phyloP scores from a whole-genome alignment of 2,888 invertebrate species.

The Aphidius colemani region DNA sequence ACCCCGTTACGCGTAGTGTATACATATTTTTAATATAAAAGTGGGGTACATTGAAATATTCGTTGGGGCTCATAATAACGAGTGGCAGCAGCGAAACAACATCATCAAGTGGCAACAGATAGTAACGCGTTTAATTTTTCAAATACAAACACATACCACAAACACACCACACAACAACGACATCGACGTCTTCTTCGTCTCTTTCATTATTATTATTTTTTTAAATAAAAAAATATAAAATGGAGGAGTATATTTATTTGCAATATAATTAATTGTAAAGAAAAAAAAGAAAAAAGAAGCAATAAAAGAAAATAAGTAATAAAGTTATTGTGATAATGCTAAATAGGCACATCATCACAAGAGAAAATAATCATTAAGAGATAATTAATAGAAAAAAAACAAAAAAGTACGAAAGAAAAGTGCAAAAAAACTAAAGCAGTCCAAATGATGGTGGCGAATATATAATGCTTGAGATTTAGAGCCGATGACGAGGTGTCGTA shows the following conservation, averaged over 20 bases:
- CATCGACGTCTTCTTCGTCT: constrained; percentile 14
- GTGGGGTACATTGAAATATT: constrained; percentile 7
- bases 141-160: not conserved
- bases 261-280: not conserved
- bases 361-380: not conserved
- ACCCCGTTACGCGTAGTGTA: constrained; percentile 29
- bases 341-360: not conserved
- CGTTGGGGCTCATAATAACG: constrained; percentile 14
- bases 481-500: constrained; percentile 43
- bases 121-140: not conserved
- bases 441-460: constrained; percentile 35
- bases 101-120: constrained; percentile 12
- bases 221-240: constrained; percentile 16
- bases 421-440: constrained; percentile 24
- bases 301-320: too few relatives aligned
- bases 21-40: not conserved
- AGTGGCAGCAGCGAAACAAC: constrained; percentile 17
- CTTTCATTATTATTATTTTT: not conserved
- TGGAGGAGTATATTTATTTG: not conserved
- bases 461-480: constrained; percentile 36
- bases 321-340: not conserved
- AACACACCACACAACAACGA: constrained; percentile 17
- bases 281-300: not conserved
- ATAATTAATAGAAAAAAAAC: not conserved
- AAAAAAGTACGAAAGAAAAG: not conserved